phyloP scores from a whole-genome alignment of 2,113 vertebrate species.

The Sula dactylatra region DNA sequence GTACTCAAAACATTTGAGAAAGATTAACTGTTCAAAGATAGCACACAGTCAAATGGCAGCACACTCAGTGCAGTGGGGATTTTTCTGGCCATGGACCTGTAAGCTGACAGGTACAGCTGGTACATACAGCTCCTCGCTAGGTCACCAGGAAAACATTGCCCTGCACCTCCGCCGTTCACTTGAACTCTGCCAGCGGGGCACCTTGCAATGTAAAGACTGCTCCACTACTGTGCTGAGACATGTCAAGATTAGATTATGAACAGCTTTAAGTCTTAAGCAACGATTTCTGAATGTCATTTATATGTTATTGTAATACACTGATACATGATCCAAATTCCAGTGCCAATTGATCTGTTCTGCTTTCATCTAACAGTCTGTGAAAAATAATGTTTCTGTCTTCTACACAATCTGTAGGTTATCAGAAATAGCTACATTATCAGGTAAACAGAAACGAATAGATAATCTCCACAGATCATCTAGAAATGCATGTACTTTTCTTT shows the following conservation, averaged over 20 bases:
- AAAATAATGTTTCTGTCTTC: background rate
- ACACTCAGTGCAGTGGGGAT: background rate
- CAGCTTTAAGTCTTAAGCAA: background rate
- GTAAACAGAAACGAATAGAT: background rate
- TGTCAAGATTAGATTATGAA: background rate
- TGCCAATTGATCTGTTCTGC: background rate
- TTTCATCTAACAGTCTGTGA: background rate
- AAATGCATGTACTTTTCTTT: background rate
- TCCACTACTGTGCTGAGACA: accelerated
- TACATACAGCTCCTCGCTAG: background rate
- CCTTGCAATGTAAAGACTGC: background rate
- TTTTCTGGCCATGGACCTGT: background rate
- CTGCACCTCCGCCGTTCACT: background rate
- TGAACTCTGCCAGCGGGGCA: background rate
- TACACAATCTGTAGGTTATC: background rate
- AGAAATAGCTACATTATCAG: background rate
- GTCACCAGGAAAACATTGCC: background rate
- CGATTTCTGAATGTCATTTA: background rate
- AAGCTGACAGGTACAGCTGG: background rate
- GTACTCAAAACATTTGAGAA: background rate
- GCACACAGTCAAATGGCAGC: background rate
- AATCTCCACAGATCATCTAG: background rate
- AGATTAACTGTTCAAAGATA: background rate
- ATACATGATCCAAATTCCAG: background rate
- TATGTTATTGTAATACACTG: background rate